Conservation (phyloP, 2,888 invertebrate genomes). For the Agrilus cyanescens region DNA sequence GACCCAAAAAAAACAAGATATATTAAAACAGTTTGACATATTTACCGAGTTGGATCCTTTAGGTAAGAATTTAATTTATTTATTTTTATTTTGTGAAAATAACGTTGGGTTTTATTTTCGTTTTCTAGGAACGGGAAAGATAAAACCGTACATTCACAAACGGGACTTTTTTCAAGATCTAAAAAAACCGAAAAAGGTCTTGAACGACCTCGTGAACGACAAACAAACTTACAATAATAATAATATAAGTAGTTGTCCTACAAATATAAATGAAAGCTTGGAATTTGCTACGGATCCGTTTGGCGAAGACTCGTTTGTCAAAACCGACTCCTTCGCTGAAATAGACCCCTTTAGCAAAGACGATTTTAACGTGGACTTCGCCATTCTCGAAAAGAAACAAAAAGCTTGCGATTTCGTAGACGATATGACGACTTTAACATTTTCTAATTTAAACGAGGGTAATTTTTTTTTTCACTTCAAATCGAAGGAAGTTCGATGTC, state of each 20-base stretch:
- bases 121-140: slow-evolving; percentile 61
- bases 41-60: slow-evolving; percentile 90
- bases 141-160: slow-evolving; percentile 87
- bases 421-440: no score
- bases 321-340: slow-evolving; percentile 54
- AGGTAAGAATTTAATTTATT: slow-evolving; percentile 63
- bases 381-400: slow-evolving; percentile 22
- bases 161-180: slow-evolving; percentile 93
- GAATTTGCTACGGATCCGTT: slow-evolving; percentile 49
- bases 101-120: slow-evolving; percentile 8
- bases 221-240: slow-evolving; percentile 18
- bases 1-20: slow-evolving; percentile 31
- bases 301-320: slow-evolving; percentile 64
- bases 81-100: slow-evolving; percentile 7
- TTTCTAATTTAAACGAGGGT: no score
- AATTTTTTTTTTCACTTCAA: no score
- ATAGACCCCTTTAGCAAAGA: slow-evolving; percentile 52
- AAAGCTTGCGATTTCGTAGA: slow-evolving; percentile 25
- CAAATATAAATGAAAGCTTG: slow-evolving; percentile 15
- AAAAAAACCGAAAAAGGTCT: slow-evolving; percentile 85
- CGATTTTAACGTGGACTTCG: slow-evolving; percentile 26
- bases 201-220: slow-evolving; percentile 64
- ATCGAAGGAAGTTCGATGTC: no score
- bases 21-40: slow-evolving; percentile 65
- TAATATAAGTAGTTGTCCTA: slow-evolving; percentile 11